Base-by-base conservation (phyloP, 1,140 invertebrate species). In the Wasmannia auropunctata region DNA sequence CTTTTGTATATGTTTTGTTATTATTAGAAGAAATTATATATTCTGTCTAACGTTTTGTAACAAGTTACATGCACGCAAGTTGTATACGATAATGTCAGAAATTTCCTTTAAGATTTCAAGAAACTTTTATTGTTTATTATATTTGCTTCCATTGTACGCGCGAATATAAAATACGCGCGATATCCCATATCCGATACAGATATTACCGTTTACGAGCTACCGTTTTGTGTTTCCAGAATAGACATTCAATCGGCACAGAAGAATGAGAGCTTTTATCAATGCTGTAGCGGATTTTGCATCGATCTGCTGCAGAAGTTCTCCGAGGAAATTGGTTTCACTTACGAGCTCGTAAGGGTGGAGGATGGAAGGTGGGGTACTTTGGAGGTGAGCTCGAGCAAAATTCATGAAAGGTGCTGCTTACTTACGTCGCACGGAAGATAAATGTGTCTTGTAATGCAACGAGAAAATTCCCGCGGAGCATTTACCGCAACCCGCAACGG, bases 221-320 rank as follows among this genome's bases (percentile, higher is more conserved):
- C 11, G 11, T 62, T 49, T 60, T 87, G 22, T 43, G 49, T 96
- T n/a, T 95, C 51, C 95, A 98, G 98, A 87, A 96, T 98, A 88
- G 97, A 98, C 94, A 96, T 97, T 56, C 96, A 96, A 19, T 96
- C 96, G 84, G 97, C 97, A 40, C 97, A 98, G 92, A 96, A 97
- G 81, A 98, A 98, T 94, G 97, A 97, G 86, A 98, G 97, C 74
- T 97, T 98, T 88, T 98, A 97, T 94, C 98, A 98, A 91, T 99
- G 99, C 95, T 99, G 99, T 94, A 98, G 98, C 79, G 99, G 99
- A 19, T 99, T 99, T 94, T 99, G 98, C 95, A 99, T 99, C 86
- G 99, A 99, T 95, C 95, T 99, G 28, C 96, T 99, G 63, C 97
- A 98, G 92, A 98, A 98, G 94, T 97, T 98, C 93, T 98, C 98